These are phyloP conservation scores for Aramus guarauna DNA, from an alignment of 2,113 vertebrate species.

Conservation along the genomic window DNA sequence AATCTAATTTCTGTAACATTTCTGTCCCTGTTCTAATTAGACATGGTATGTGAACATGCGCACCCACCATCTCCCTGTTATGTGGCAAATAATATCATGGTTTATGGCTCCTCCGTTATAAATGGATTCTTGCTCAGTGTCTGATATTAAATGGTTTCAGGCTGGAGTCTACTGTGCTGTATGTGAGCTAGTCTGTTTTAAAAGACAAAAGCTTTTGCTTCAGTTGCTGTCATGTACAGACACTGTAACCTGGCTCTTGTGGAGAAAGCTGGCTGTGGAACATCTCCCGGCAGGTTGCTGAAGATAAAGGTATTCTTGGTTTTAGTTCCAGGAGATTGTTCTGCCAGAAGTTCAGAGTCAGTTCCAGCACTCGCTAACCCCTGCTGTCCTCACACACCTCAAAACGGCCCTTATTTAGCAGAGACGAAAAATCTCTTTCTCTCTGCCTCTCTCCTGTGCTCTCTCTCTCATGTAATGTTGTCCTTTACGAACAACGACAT, in stretches of 20 bases:
- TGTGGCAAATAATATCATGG: neutral
- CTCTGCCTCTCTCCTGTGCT: neutral
- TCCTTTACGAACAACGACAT: conserved; percentile 49
- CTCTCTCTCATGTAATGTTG: neutral
- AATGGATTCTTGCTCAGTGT: neutral
- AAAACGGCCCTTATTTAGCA: conserved; percentile 22
- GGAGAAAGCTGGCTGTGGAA: conserved; percentile 57
- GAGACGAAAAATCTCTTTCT: conserved; percentile 5
- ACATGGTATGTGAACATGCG: neutral
- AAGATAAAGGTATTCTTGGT: conserved; percentile 51
- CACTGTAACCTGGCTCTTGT: conserved; percentile 43
- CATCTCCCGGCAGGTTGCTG: conserved; percentile 53
- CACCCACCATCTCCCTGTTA: neutral
- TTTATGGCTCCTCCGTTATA: neutral
- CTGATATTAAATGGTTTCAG: neutral
- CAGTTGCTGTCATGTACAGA: conserved; percentile 23
- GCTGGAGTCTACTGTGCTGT: conserved; percentile 3
- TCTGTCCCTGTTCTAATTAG: conserved; percentile 3
- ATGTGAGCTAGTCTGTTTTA: conserved; percentile 17
- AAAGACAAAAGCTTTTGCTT: conserved; percentile 54
- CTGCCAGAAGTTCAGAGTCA: conserved; percentile 64
- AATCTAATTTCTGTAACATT: neutral
- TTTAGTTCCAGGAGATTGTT: conserved; percentile 61
- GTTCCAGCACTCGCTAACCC: conserved; percentile 49
- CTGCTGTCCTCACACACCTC: conserved; percentile 58